These are phyloP conservation scores for Melangyna quadrimaculata DNA, from an alignment of 2,888 invertebrate species.

Conservation along the genomic window DNA sequence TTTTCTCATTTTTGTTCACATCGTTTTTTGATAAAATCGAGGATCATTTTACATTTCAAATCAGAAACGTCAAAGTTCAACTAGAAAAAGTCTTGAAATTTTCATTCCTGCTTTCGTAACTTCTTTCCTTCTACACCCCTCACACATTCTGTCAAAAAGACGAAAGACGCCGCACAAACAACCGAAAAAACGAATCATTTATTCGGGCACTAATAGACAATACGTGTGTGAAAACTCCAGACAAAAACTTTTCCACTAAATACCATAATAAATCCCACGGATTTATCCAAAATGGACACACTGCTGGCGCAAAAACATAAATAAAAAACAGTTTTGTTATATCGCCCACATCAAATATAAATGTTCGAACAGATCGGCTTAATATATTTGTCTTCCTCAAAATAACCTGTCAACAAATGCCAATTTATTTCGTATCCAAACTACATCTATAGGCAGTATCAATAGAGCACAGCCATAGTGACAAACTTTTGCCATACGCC, in stretches of 20 bases:
- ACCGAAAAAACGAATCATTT: no score
- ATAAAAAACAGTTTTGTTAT: background rate
- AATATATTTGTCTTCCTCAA: constrained; percentile 34
- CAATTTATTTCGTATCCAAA: constrained; percentile 26
- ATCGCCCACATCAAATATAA: background rate
- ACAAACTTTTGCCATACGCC: constrained; percentile 2
- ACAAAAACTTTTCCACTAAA: background rate
- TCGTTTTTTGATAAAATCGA: no score
- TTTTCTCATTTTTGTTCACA: no score
- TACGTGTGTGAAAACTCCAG: background rate
- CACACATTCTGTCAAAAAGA: no score
- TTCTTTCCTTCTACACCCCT: no score
- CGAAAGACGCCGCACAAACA: no score
- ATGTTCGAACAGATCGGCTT: background rate
- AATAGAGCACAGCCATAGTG: no score
- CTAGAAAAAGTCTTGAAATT: no score
- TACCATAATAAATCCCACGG: background rate
- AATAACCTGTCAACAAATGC: constrained; percentile 14
- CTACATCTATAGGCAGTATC: background rate
- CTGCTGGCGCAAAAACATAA: background rate
- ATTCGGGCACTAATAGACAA: background rate
- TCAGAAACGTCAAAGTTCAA: no score
- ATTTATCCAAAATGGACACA: background rate
- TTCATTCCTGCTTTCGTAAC: no score
- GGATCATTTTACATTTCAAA: no score